Base-by-base conservation (phyloP, 2,113 vertebrate species). In the Gasterosteus aculeatus region DNA sequence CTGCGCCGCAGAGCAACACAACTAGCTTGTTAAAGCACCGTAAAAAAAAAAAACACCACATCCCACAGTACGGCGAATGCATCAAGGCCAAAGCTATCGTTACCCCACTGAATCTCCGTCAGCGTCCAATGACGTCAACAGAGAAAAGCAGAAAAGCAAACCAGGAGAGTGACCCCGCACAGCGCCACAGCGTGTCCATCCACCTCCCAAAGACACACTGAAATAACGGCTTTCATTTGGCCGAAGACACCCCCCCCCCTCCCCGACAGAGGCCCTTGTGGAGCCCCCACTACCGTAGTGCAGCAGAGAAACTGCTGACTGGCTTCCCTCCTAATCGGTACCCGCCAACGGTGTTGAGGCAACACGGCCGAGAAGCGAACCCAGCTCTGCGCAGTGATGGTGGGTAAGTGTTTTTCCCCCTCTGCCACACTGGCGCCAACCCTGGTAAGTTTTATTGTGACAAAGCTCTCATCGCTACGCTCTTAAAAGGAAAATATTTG, bases 401-500 rank as follows among this genome's bases (percentile, higher is more conserved):
- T 31, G 44, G 65, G 22, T 44, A 53, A 10, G 44, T 29, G 18
- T 3, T 18, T 53, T 62, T 72, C n/a, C 63, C 54, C 8, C 12
- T 39, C 10, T 53, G 42, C 47, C 38, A 41, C 60, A n/a, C 58
- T 18, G 14, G 31, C 12, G 16, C 68, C 29, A 42, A 11, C 41
- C 56, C 39, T 26, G 5, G 38, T 64, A 51, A 46, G 41, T 51
- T 44, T 46, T 42, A 41, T 68, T 63, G 44, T n/a, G 75, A 72
- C 51, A 81, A 78, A 81, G 57, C 60, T 69, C 59, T 47, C 42
- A 41, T 60, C 2, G 3, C 68, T 12, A 53, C 68, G 38, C 59
- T 62, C 18, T 74, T 29, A n/a, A 66, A 73, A 33, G 61, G 62
- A 11, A 73, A 69, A 78, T 71, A 64, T 70, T 74, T 79, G 66